These are phyloP conservation scores for Bothrops jararaca DNA, from an alignment of 2,113 vertebrate species.

Conservation along the genomic window DNA sequence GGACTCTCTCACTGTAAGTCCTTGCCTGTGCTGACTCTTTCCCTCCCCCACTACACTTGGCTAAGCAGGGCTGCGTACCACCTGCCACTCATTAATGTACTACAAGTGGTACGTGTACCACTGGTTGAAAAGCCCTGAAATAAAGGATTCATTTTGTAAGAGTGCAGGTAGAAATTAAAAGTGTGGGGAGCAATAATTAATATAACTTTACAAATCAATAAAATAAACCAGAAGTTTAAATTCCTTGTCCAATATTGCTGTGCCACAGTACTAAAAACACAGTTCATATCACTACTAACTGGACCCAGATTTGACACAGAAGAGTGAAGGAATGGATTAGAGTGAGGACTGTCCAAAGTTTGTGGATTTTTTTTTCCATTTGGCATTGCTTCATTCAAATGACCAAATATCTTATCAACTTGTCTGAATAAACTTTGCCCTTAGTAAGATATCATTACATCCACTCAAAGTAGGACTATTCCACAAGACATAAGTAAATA, in stretches of 20 bases:
- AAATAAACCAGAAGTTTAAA: constrained; percentile 43
- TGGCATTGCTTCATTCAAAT: constrained; percentile 50
- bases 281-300: constrained; percentile 4
- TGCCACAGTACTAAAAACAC: constrained; percentile 18
- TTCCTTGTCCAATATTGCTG: constrained; percentile 35
- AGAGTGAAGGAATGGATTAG: not conserved
- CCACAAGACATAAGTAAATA: constrained; percentile 34
- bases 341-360: constrained; percentile 42
- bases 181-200: constrained; percentile 2
- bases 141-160: constrained; percentile 15
- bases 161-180: constrained; percentile 22
- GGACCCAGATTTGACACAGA: constrained; percentile 13
- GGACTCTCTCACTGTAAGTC: no score
- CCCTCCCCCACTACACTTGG: no score
- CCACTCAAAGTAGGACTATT: constrained; percentile 34
- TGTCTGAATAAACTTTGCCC: constrained; percentile 43
- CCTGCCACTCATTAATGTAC: no score
- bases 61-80: no score
- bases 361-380: constrained; percentile 39
- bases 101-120: no score
- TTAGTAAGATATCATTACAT: constrained; percentile 44
- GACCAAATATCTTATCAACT: constrained; percentile 54
- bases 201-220: constrained; percentile 45
- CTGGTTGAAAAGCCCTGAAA: no score
- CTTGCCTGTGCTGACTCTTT: no score